phyloP scores from a whole-genome alignment of 2,797 vertebrate species.

The Lithobates pipiens region DNA sequence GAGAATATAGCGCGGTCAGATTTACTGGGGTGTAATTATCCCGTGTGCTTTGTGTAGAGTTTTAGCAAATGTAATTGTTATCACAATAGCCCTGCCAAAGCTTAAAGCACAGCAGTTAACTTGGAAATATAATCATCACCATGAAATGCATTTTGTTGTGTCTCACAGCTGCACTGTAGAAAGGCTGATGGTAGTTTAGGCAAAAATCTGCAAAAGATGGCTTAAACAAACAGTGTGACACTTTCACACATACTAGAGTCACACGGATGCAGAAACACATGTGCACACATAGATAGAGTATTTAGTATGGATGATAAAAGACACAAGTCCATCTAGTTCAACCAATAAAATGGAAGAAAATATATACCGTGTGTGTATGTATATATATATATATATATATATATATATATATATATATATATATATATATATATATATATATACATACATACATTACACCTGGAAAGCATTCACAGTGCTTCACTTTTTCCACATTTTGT shows the following conservation, averaged over 20 bases:
- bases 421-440: no score
- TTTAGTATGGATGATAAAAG: no score
- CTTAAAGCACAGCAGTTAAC: neutral
- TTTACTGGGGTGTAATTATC: constrained; percentile 58
- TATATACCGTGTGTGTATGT: no score
- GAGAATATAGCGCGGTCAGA: constrained; percentile 59
- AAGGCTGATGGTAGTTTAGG: constrained; percentile 63
- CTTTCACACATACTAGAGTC: neutral
- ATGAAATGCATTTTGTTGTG: constrained; percentile 47
- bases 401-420: no score
- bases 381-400: no score
- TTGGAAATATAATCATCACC: constrained; percentile 39
- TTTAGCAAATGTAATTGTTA: constrained; percentile 57
- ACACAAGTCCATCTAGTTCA: no score
- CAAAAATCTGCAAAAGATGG: constrained; percentile 57
- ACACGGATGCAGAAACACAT: neutral
- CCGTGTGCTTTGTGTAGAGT: constrained; percentile 48
- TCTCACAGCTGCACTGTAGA: constrained; percentile 64
- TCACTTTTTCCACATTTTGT: no score
- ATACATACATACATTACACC: no score
- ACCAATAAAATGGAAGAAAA: no score
- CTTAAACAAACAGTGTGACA: constrained; percentile 62
- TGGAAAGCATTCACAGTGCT: no score
- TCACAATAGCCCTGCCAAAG: constrained; percentile 30
- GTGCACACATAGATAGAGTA: neutral